Conservation (phyloP, 2,888 invertebrate genomes). For the Chrysolina haemoptera region DNA sequence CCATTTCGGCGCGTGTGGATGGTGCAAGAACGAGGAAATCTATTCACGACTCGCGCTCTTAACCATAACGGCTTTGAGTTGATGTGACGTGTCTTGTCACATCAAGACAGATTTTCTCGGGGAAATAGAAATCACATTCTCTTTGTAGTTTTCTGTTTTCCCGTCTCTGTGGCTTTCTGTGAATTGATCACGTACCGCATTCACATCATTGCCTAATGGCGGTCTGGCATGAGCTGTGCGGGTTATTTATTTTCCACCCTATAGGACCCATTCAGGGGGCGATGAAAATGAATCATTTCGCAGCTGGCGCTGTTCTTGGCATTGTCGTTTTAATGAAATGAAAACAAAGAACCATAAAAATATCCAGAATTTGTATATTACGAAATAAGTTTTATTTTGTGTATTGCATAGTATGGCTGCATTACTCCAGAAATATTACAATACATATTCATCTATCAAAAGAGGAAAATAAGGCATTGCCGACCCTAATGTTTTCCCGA, state of each 20-base stretch:
- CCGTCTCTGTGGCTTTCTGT: neutral
- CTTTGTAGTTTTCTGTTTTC: constrained; percentile 16
- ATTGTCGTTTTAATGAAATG: neutral
- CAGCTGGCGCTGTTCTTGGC: neutral
- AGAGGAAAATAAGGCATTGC: too few relatives aligned
- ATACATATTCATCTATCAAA: too few relatives aligned
- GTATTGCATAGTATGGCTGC: too few relatives aligned
- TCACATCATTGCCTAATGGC: neutral
- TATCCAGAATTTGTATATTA: too few relatives aligned
- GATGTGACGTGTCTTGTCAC: constrained; percentile 18
- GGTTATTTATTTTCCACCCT: neutral
- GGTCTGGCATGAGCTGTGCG: neutral
- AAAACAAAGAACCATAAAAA: neutral
- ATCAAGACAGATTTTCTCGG: constrained; percentile 15
- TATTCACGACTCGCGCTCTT: constrained; percentile 7
- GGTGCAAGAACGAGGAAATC: constrained; percentile 16
- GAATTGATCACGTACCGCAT: constrained; percentile 19
- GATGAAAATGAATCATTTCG: neutral
- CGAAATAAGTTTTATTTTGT: too few relatives aligned
- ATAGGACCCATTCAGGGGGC: neutral
- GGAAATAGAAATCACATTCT: constrained; percentile 16
- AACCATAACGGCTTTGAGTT: neutral
- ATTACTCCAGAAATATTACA: too few relatives aligned
- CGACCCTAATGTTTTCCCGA: too few relatives aligned
- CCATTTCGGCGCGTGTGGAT: constrained; percentile 6